phyloP scores from a whole-genome alignment of 30 jellyfish, hydroid and myxozoan genomes.

The Cassiopea xamachana region DNA sequence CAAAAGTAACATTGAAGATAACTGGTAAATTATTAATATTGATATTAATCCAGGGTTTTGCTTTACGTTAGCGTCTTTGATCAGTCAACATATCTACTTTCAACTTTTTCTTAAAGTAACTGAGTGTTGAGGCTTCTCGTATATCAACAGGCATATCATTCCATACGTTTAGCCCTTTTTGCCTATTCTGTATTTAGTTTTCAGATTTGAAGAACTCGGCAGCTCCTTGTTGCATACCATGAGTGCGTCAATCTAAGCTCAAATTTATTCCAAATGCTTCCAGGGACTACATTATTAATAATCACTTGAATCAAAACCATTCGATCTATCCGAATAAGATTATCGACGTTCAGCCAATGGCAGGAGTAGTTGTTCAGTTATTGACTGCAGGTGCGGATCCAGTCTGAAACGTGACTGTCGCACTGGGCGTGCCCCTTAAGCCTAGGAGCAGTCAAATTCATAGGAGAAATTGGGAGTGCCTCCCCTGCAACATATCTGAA shows the following conservation, averaged over 20 bases:
- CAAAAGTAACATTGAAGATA: background rate
- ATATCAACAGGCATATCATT: background rate
- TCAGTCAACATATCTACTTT: conserved; percentile 23
- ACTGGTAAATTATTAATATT: background rate
- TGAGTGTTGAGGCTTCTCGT: conserved; percentile 1
- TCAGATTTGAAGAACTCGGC: conserved; percentile 37
- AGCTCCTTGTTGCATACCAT: conserved; percentile 30
- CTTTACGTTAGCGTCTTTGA: conserved; percentile 3
- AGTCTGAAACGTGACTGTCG: background rate
- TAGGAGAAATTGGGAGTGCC: too few relatives aligned
- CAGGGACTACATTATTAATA: conserved; percentile 13
- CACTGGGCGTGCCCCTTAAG: background rate
- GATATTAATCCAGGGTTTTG: background rate
- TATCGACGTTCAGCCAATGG: conserved; percentile 20
- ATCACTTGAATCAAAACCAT: background rate
- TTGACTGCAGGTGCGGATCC: background rate
- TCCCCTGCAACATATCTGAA: too few relatives aligned
- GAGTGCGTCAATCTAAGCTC: conserved; percentile 35
- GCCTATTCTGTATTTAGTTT: background rate
- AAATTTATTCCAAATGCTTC: conserved; percentile 51
- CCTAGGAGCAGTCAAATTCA: too few relatives aligned
- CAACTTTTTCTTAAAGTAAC: conserved; percentile 22
- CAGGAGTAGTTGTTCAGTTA: conserved; percentile 3
- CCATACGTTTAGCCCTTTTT: conserved; percentile 20
- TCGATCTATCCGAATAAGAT: background rate